A percentile compares a stretch with the other conserved stretches of the same genome.
phyloP scores from a whole-genome alignment of 1,140 invertebrate species.

The Drosophila tristis region DNA sequence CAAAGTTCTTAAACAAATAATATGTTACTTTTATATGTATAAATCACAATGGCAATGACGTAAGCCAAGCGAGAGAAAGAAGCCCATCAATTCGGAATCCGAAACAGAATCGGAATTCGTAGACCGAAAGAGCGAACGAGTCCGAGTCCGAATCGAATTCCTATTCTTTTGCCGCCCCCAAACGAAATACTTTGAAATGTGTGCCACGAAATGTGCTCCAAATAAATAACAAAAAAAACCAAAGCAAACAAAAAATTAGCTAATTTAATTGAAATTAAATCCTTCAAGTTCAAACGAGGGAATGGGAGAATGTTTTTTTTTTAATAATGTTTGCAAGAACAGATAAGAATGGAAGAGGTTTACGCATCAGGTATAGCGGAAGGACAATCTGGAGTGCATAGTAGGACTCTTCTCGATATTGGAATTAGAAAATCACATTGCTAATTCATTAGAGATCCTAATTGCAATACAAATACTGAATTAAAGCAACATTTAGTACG shows the following conservation, averaged over 20 bases:
- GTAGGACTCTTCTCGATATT: too few species aligned
- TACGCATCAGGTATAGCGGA: too few species aligned
- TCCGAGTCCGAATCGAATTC: not conserved
- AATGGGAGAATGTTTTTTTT: too few species aligned
- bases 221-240: conserved; percentile 19
- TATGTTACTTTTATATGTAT: conserved; percentile 23
- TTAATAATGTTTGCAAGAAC: too few species aligned
- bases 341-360: too few species aligned
- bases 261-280: conserved; percentile 25
- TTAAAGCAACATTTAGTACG: too few species aligned
- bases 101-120: conserved; percentile 23
- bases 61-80: conserved; percentile 17
- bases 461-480: too few species aligned
- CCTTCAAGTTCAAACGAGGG: too few species aligned
- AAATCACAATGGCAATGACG: conserved; percentile 47
- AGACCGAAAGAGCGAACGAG: not conserved
- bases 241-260: conserved; percentile 15
- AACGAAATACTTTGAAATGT: conserved; percentile 51
- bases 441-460: too few species aligned
- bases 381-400: too few species aligned
- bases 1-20: conserved; percentile 44
- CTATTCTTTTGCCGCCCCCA: conserved; percentile 27
- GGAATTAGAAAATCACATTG: too few species aligned
- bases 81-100: conserved; percentile 4
- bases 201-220: conserved; percentile 45